Percentiles rank a stretch among this genome's conserved stretches.
phyloP scores from a whole-genome alignment of 2,113 vertebrate genomes.

The Steatornis caripensis region DNA sequence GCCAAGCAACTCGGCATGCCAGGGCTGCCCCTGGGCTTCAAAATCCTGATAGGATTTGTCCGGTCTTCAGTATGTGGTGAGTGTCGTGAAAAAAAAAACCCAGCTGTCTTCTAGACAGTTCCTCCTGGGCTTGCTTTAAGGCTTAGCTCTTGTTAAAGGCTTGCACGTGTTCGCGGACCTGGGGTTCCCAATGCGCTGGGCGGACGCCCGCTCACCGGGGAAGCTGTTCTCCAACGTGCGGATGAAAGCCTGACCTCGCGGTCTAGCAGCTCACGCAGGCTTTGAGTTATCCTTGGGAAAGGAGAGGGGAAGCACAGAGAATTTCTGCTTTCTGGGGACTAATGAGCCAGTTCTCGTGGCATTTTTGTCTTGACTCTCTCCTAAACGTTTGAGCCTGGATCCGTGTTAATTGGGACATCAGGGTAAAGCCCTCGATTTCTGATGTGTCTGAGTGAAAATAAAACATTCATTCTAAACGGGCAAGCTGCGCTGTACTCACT shows the following conservation, averaged over 20 bases:
- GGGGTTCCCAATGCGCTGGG: not conserved
- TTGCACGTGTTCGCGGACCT: accelerated
- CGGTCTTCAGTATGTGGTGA: not conserved
- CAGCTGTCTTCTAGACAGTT: no score
- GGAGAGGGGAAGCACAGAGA: not conserved
- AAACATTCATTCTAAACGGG: not conserved
- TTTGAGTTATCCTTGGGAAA: not conserved
- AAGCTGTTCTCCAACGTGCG: not conserved
- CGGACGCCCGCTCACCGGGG: accelerated
- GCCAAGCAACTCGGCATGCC: not conserved
- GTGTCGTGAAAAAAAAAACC: not conserved
- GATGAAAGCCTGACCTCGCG: not conserved
- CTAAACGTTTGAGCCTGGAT: not conserved
- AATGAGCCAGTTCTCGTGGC: not conserved
- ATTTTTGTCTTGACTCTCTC: not conserved
- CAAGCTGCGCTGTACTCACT: not conserved
- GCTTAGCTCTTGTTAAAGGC: not conserved
- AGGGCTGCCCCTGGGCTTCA: not conserved
- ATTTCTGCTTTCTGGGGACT: not conserved
- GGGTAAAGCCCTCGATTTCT: not conserved
- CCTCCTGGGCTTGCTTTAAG: not conserved
- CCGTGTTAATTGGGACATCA: not conserved
- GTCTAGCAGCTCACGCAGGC: not conserved
- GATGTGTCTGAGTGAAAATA: not conserved
- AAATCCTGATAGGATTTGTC: not conserved